Percentiles rank a stretch among this genome's conserved stretches.
phyloP scores from a whole-genome alignment of 2,888 invertebrate species.

The Notodonta ziczac region DNA sequence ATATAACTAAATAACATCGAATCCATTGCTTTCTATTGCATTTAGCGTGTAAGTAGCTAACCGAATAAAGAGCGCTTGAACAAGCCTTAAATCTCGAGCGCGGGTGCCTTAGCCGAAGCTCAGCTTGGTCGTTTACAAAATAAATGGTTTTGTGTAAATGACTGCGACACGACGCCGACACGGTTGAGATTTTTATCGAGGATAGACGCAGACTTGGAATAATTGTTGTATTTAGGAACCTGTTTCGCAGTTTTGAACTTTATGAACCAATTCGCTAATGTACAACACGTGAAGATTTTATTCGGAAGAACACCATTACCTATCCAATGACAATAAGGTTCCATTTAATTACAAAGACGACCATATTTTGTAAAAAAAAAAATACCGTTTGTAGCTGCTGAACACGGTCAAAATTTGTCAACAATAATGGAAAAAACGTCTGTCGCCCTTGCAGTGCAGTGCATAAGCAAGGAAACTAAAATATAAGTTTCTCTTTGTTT shows the following conservation, averaged over 20 bases:
- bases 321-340: too few relatives aligned
- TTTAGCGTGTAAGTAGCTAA: conserved; percentile 19
- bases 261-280: background rate
- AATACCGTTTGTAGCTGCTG: too few relatives aligned
- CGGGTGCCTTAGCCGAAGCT: conserved; percentile 25
- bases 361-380: too few relatives aligned
- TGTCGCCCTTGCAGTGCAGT: too few relatives aligned
- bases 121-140: conserved; percentile 44
- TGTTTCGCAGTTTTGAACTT: background rate
- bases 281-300: background rate
- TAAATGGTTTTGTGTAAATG: conserved; percentile 46
- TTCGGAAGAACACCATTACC: too few relatives aligned
- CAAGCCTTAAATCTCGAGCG: conserved; percentile 36
- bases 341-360: too few relatives aligned
- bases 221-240: background rate
- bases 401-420: too few relatives aligned
- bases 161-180: conserved; percentile 35
- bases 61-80: conserved; percentile 35
- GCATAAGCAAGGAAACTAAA: too few relatives aligned
- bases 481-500: too few relatives aligned
- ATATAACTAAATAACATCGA: conserved; percentile 17
- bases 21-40: conserved; percentile 25
- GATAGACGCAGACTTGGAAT: conserved; percentile 6
- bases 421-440: too few relatives aligned
- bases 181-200: conserved; percentile 32